Evolutionary conservation across 1,140 invertebrate genomes (phyloP).

Genomic region (Scaptomyza hsui): DNA sequence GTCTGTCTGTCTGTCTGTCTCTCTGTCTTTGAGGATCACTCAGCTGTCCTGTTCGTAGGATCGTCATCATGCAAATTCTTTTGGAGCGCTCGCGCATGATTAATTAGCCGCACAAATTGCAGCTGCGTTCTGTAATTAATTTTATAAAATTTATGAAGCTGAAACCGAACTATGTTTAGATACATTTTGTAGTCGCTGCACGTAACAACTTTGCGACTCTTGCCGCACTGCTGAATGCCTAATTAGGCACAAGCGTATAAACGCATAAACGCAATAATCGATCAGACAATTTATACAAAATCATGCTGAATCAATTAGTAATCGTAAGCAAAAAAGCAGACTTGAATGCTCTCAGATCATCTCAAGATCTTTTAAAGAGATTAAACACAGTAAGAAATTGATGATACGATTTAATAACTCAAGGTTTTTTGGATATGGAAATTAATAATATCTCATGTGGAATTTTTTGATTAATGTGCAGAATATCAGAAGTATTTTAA

Average conservation of each 20-base stretch:
- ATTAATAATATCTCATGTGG: no score
- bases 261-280: conserved; percentile 40
- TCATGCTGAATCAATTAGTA: conserved; percentile 55
- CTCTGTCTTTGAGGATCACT: conserved; percentile 58
- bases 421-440: no score
- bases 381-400: background rate
- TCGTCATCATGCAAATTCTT: conserved; percentile 48
- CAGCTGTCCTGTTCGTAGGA: conserved; percentile 56
- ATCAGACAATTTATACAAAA: conserved; percentile 42
- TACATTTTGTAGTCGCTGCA: conserved; percentile 33
- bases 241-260: conserved; percentile 43
- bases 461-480: no score
- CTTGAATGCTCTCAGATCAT: no score
- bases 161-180: background rate
- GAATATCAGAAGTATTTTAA: no score
- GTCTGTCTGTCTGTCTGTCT: conserved; percentile 1
- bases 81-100: conserved; percentile 34
- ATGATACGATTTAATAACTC: background rate
- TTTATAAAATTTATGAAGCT: conserved; percentile 25
- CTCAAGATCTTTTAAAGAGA: no score
- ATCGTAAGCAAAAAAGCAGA: background rate
- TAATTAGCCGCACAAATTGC: conserved; percentile 55
- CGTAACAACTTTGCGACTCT: conserved; percentile 17
- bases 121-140: conserved; percentile 48
- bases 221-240: conserved; percentile 25